Conservation (phyloP, 2,888 invertebrate species). For the Idaea aversata region DNA sequence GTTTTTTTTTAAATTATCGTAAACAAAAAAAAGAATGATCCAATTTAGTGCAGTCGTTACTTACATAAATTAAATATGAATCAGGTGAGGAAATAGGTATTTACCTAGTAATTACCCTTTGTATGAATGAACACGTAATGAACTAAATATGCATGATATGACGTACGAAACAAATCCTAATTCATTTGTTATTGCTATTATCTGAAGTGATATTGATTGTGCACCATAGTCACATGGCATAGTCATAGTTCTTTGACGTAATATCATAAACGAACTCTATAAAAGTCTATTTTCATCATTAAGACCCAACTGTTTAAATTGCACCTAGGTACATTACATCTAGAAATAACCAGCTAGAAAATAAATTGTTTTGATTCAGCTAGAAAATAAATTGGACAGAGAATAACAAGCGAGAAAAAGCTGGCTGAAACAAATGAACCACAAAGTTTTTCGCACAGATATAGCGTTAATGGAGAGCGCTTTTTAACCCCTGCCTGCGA, state of each 20-base stretch:
- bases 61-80: too few species aligned
- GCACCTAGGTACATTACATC: background rate
- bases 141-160: slow-evolving; percentile 8
- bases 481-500: too few species aligned
- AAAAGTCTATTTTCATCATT: background rate
- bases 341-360: background rate
- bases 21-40: too few species aligned
- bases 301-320: background rate
- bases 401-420: background rate
- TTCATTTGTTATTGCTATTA: slow-evolving; percentile 25
- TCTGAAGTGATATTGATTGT: slow-evolving; percentile 16
- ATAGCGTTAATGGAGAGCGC: too few species aligned
- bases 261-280: background rate
- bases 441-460: too few species aligned
- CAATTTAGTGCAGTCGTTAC: too few species aligned
- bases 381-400: slow-evolving; percentile 3
- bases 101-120: background rate
- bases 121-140: background rate
- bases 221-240: slow-evolving; percentile 8
- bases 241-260: background rate
- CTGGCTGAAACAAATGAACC: background rate
- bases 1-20: too few species aligned
- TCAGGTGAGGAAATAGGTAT: too few species aligned
- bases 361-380: slow-evolving; percentile 4
- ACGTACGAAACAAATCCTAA: slow-evolving; percentile 19